phyloP scores from a whole-genome alignment of 2,797 vertebrate genomes.

The Xenopus petersii region DNA sequence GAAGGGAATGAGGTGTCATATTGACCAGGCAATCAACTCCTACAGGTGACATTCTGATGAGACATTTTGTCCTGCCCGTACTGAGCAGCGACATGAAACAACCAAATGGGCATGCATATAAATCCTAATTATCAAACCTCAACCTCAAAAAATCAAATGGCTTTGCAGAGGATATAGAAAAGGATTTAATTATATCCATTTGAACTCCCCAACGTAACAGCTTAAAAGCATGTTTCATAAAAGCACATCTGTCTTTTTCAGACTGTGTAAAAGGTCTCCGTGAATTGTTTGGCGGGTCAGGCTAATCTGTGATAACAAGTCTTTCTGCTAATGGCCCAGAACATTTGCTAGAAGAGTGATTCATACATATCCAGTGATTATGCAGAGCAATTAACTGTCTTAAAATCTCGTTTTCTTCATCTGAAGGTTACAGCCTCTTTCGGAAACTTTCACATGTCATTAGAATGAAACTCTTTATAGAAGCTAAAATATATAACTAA shows the following conservation, averaged over 20 bases:
- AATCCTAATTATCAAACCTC: background rate
- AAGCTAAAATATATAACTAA: background rate
- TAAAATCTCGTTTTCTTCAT: constrained; percentile 15
- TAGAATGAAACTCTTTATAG: no score
- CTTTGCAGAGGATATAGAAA: background rate
- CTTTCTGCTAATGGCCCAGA: constrained; percentile 32
- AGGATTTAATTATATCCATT: constrained; percentile 3
- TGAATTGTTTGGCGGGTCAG: constrained; percentile 25
- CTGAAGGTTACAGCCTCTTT: constrained; percentile 20
- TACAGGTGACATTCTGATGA: no score
- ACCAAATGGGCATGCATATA: no score
- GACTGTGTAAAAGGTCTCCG: constrained; percentile 15
- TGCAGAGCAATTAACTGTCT: constrained; percentile 28
- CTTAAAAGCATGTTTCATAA: constrained; percentile 13
- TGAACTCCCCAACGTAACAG: constrained; percentile 9
- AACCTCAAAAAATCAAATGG: constrained; percentile 7
- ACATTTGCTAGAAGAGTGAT: constrained; percentile 27
- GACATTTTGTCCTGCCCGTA: no score
- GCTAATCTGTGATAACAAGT: constrained; percentile 22
- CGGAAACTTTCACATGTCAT: constrained; percentile 9
- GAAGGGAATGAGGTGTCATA: no score
- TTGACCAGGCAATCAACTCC: no score
- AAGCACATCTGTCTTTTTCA: constrained; percentile 12
- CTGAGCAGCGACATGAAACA: no score
- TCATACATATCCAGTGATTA: constrained; percentile 28